Evolutionary conservation across 2,888 invertebrate genomes (phyloP), one percentile per base, ranked within the genome.

Genomic region (Arrhopalites spinosus): DNA sequence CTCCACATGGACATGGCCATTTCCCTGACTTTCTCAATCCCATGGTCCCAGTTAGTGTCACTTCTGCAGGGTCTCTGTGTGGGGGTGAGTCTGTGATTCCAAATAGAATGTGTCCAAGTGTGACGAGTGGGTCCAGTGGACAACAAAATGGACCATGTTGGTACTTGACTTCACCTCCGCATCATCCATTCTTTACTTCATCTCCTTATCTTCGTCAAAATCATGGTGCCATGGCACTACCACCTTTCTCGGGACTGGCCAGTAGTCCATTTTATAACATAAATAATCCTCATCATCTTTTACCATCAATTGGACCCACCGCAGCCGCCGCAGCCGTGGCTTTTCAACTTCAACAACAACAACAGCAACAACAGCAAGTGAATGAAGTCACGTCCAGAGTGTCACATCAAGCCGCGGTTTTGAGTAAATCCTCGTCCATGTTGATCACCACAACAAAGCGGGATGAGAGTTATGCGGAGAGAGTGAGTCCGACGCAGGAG

Each of bases 121-220:
- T 47, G 43, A 20, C n/a, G 5, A 20, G 17, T 53, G 53, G 53
- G 17, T 20, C n/a, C 20, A 20, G 53, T 53, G 53, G 5, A 5
- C 3, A 27, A 23, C 5, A 8, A 15, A 61, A 7, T 30, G 36
- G 25, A 29, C 63, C 73, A n/a, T 73, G 77, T 59, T 77, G 78
- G 75, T 75, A 77, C 47, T 74, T 78, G 20, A 53, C 78, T 13
- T 61, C 47, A 17, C 63, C 75, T 23, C n/a, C 64, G 5, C 66
- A 72, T 27, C 20, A 59, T 11, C 70, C 77, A 25, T 59, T 77
- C 47, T 77, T 77, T 56, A 68, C 77, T 3, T 64, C 76, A n/a
- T 73, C 77, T 23, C 75, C 75, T 45, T 77, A 77, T 73, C 77
- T 77, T 13, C 61, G 73, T n/a, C 70, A 69, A 8, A 13, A 25